A percentile compares a stretch with the other conserved stretches of the same genome.
phyloP scores from a whole-genome alignment of 2,888 invertebrate genomes.

The Lithodes maja region DNA sequence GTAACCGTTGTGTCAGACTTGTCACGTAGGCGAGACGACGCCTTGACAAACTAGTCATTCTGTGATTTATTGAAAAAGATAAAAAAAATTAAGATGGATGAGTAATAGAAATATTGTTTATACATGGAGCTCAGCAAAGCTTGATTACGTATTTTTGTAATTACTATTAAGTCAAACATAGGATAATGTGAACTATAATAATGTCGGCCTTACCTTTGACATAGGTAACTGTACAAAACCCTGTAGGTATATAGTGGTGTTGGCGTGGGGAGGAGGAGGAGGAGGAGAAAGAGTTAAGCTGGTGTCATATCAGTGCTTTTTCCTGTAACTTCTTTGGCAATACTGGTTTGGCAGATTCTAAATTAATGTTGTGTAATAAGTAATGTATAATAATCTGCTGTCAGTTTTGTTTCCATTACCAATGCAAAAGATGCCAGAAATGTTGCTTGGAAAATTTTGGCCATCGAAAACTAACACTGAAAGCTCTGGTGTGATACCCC shows the following conservation, averaged over 20 bases:
- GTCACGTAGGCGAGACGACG: slow-evolving; percentile 53
- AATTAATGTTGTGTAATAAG: too few relatives aligned
- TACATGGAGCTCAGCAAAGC: slow-evolving; percentile 68
- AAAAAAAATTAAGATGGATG: slow-evolving; percentile 54
- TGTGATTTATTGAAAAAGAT: slow-evolving; percentile 60
- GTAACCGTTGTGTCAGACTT: slow-evolving; percentile 51
- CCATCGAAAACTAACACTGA: too few relatives aligned
- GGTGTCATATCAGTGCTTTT: too few relatives aligned
- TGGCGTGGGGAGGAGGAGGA: neutral
- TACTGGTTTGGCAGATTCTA: too few relatives aligned
- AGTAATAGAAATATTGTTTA: slow-evolving; percentile 66
- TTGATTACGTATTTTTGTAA: slow-evolving; percentile 68
- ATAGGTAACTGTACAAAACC: slow-evolving; percentile 67
- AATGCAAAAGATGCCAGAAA: too few relatives aligned
- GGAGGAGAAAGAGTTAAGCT: neutral
- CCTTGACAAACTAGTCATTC: slow-evolving; percentile 69
- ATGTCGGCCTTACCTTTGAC: slow-evolving; percentile 68
- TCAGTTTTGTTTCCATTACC: too few relatives aligned
- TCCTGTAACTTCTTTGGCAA: too few relatives aligned
- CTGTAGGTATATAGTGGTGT: slow-evolving; percentile 56
- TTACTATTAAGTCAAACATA: slow-evolving; percentile 68
- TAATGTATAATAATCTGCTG: too few relatives aligned
- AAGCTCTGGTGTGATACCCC: neutral
- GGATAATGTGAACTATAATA: slow-evolving; percentile 64
- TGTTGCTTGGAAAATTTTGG: too few relatives aligned